These are phyloP conservation scores for Poicephalus meyeri DNA, from an alignment of 2,113 vertebrate species.

Conservation along the genomic window DNA sequence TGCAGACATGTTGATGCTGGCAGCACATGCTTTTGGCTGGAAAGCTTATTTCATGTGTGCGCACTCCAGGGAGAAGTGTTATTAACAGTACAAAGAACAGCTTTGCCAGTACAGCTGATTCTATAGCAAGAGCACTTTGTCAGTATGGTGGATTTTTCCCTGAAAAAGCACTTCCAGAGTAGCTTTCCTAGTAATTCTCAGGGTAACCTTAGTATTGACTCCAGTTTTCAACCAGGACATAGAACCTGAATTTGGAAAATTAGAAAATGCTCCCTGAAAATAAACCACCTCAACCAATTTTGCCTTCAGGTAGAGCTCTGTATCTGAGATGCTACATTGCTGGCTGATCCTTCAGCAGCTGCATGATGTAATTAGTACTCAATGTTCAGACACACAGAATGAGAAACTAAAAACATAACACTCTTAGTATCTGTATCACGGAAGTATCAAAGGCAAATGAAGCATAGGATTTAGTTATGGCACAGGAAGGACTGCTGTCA, in stretches of 20 bases:
- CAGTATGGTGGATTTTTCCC: neutral
- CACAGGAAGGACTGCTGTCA: neutral
- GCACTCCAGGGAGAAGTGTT: slow-evolving; percentile 7
- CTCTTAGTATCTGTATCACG: neutral
- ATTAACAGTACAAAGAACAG: neutral
- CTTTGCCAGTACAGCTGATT: slow-evolving; percentile 24
- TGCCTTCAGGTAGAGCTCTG: neutral
- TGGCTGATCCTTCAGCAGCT: neutral
- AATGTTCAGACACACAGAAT: neutral
- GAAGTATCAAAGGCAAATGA: neutral
- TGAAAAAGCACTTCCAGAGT: neutral
- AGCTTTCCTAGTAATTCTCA: neutral
- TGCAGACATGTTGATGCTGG: neutral
- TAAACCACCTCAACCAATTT: neutral
- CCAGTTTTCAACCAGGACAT: neutral
- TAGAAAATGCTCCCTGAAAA: neutral
- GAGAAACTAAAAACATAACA: neutral
- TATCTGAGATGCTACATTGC: rapidly evolving
- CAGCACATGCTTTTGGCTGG: neutral
- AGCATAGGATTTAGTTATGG: neutral
- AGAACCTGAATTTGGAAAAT: neutral
- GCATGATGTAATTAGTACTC: neutral
- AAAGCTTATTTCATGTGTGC: neutral
- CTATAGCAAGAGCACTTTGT: neutral
- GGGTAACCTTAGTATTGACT: neutral